Conservation (phyloP, 2,888 invertebrate species). For the Rhamphomyia laevipes region DNA sequence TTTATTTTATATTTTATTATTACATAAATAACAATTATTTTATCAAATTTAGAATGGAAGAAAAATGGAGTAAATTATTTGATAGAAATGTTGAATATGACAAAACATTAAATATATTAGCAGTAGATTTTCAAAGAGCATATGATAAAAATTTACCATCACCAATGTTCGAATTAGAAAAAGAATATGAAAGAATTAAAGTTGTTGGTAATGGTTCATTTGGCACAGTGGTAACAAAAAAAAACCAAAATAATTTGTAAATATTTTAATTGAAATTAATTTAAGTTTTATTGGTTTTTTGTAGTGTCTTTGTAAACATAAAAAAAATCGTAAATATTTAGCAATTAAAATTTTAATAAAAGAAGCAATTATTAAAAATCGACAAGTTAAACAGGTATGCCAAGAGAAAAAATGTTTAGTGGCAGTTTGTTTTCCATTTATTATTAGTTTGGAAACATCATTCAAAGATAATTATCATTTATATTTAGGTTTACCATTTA, state of each 20-base stretch:
- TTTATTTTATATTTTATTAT: too few species aligned
- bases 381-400: slow-evolving; percentile 78
- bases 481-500: slow-evolving; percentile 74
- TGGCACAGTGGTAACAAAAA: slow-evolving; percentile 53
- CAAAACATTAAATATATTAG: slow-evolving; percentile 41
- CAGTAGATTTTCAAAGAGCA: slow-evolving; percentile 43
- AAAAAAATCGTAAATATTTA: slow-evolving; percentile 46
- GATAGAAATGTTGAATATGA: slow-evolving; percentile 20
- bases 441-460: slow-evolving; percentile 69
- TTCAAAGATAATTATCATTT: slow-evolving; percentile 78
- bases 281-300: too few species aligned
- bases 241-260: too few species aligned
- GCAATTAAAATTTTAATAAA: slow-evolving; percentile 89
- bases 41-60: background rate
- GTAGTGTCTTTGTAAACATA: slow-evolving; percentile 46
- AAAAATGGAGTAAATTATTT: background rate
- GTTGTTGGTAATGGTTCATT: slow-evolving; percentile 86
- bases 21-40: too few species aligned
- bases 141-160: slow-evolving; percentile 36
- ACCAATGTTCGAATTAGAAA: slow-evolving; percentile 34
- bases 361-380: slow-evolving; percentile 72
- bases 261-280: too few species aligned
- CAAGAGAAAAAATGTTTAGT: slow-evolving; percentile 85
- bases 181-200: slow-evolving; percentile 64
- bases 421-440: slow-evolving; percentile 80